Base-by-base conservation (phyloP, 2,888 invertebrate genomes). In the Microctonus hyperodae region DNA sequence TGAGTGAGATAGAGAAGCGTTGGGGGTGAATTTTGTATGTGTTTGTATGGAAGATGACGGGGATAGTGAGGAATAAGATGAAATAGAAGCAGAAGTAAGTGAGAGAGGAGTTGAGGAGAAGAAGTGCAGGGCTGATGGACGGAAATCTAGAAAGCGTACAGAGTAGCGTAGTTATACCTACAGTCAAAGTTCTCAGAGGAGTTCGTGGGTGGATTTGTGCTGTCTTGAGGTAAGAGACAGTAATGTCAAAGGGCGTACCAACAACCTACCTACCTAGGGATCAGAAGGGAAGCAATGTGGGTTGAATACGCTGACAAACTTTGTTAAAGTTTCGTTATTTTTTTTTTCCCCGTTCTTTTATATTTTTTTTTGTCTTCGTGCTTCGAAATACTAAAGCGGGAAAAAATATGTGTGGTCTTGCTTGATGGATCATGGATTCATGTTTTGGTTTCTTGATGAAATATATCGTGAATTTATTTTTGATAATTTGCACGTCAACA, bases 251-350 rank as follows among this genome's bases (percentile, higher is more conserved):
- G 28, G n/a, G 16, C 37, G 28, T 22, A 25, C 35, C 10, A 53
- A 20, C 13, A 35, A n/a, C 33, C n/a, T 11, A 53, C 20, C 13
- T 35, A n/a, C 33, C n/a, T 11, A 23, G 13, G 22, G 11, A n/a
- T n/a, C 31, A 48, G 28, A 16, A 10, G 31, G 13, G 44, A 13
- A 16, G 48, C 31, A 33, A 50, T 31, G 28, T 44, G 28, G 60
- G 35, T 28, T 50, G 48, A 50, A 51, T 53, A 51, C 62, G 37
- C 37, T 53, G 53, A 53, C 37, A 62, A 62, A 62, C 51, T 62
- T 62, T 53, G 53, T 35, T 33, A 25, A 62, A 62, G n/a, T 62
- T 62, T 62, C 62, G 51, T 51, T 62, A 35, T n/a, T 28, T 48
- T 28, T 44, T 35, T 35, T 5, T 35, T 9, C 10, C 35, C 44